A percentile compares a stretch with the other conserved stretches of the same genome.
Conservation (phyloP, 2,888 invertebrate species). For the Aleiodes testaceus region DNA sequence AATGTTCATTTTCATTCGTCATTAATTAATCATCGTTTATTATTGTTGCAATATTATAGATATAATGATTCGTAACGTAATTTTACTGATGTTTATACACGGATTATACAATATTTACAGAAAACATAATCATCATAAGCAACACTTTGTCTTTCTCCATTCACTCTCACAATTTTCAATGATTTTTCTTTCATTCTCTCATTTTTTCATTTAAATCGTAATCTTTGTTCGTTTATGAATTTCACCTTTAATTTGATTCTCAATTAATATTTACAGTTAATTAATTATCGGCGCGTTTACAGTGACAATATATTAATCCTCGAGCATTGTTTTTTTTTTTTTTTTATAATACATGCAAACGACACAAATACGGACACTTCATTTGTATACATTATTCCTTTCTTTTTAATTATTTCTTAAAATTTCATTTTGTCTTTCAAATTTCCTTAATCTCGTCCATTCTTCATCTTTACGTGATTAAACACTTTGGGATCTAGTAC, state of each 20-base stretch:
- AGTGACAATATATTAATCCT: slow-evolving; percentile 40
- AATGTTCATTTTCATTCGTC: slow-evolving; percentile 48
- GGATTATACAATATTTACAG: slow-evolving; percentile 73
- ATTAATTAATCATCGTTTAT: slow-evolving; percentile 72
- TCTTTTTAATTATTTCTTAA: slow-evolving; percentile 33
- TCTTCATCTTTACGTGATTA: slow-evolving; percentile 34
- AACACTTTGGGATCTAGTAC: slow-evolving; percentile 40
- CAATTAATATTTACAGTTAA: slow-evolving; percentile 23
- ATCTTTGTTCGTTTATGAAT: slow-evolving; percentile 7
- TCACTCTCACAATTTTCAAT: slow-evolving; percentile 37
- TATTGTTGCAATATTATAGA: slow-evolving; percentile 68
- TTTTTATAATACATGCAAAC: slow-evolving; percentile 42
- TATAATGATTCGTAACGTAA: slow-evolving; percentile 72
- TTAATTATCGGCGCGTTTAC: slow-evolving; percentile 27
- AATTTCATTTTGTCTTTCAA: slow-evolving; percentile 29
- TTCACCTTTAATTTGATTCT: slow-evolving; percentile 8
- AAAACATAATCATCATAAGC: slow-evolving; percentile 68
- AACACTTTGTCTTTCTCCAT: slow-evolving; percentile 50
- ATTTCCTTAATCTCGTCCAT: slow-evolving; percentile 41
- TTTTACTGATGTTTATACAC: slow-evolving; percentile 72
- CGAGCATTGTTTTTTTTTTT: slow-evolving; percentile 25
- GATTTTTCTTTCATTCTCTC: neutral
- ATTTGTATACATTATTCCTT: slow-evolving; percentile 35
- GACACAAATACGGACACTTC: slow-evolving; percentile 41
- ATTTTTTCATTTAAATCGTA: neutral